phyloP scores from a whole-genome alignment of 1,140 invertebrate species.

The Drosophila tsacasi region DNA sequence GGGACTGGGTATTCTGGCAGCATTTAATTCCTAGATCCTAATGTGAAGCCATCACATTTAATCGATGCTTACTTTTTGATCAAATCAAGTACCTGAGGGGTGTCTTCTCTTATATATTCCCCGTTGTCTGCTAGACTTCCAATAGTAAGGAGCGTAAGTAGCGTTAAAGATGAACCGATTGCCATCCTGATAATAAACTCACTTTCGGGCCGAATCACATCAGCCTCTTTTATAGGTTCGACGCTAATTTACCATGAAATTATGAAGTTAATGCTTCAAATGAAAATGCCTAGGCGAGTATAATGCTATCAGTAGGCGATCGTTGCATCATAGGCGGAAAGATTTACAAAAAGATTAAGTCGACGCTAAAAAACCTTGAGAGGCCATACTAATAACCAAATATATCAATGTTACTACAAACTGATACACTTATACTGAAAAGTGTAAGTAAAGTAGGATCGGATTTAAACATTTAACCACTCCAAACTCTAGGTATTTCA shows the following conservation, averaged over 20 bases:
- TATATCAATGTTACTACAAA: not conserved
- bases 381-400: not conserved
- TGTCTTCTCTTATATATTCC: not conserved
- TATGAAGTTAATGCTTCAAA: not conserved
- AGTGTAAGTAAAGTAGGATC: not conserved
- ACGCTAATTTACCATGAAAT: not conserved
- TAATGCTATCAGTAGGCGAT: constrained; percentile 5
- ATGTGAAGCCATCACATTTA: not conserved
- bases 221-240: constrained; percentile 25
- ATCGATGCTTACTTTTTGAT: not conserved
- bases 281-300: not conserved
- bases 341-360: not conserved
- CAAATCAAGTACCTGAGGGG: not conserved
- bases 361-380: constrained; percentile 2
- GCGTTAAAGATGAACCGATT: not conserved
- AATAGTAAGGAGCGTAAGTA: not conserved
- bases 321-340: constrained; percentile 11
- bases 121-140: too few species aligned
- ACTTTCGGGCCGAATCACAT: not conserved
- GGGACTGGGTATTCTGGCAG: not conserved
- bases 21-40: not conserved
- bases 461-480: too few species aligned
- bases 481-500: not conserved
- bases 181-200: not conserved
- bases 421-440: not conserved